A percentile compares a stretch with the other conserved stretches of the same genome.
phyloP scores from a whole-genome alignment of 2,797 vertebrate species.

The Esox lucius region DNA sequence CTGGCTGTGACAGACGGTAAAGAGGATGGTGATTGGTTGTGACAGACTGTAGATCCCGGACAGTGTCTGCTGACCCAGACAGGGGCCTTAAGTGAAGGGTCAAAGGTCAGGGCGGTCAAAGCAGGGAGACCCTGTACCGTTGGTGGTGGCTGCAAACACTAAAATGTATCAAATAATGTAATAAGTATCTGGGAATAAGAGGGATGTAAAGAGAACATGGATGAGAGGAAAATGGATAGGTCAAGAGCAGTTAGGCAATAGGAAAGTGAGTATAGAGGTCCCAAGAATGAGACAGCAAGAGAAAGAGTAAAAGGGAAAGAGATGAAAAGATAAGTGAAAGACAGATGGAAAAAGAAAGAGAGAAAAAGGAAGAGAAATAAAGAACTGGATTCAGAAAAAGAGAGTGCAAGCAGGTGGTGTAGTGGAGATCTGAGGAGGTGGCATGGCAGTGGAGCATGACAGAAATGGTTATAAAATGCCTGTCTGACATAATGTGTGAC shows the following conservation, averaged over 20 bases:
- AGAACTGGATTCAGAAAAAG: background rate
- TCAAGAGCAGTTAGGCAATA: background rate
- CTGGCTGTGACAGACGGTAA: conserved; percentile 57
- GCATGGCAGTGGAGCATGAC: background rate
- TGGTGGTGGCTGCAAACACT: background rate
- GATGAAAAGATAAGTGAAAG: background rate
- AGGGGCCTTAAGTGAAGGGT: conserved; percentile 8
- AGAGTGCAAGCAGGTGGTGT: background rate
- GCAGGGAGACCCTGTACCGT: conserved; percentile 11
- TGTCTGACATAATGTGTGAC: background rate
- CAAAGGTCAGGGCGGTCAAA: conserved; percentile 19
- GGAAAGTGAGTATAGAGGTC: background rate
- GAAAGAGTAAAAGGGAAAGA: background rate
- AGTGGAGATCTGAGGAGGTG: background rate
- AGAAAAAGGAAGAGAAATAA: conserved; percentile 5
- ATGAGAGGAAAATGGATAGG: background rate
- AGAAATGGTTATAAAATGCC: background rate
- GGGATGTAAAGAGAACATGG: background rate
- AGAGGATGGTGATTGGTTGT: conserved; percentile 55
- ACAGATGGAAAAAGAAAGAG: background rate
- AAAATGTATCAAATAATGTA: background rate
- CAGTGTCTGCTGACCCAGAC: conserved; percentile 58
- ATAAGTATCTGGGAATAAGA: background rate
- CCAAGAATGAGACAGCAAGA: too few species aligned
- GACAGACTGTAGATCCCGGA: conserved; percentile 45